These are phyloP conservation scores for Caenorhabditis angaria DNA, from an alignment of 2,888 invertebrate genomes.

Conservation along the genomic window DNA sequence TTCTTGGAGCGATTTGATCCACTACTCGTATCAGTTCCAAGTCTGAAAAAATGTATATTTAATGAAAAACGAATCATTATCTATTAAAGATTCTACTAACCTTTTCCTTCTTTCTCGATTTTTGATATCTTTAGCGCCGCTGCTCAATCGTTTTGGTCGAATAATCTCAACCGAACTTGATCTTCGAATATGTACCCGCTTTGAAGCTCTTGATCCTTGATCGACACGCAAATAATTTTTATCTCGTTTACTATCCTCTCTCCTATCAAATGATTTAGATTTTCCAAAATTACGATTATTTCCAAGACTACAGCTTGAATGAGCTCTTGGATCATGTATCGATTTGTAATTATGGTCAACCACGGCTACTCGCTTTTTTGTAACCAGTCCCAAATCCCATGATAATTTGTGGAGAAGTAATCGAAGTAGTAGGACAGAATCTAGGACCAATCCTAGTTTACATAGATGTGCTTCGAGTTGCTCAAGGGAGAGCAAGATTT, in stretches of 20 bases:
- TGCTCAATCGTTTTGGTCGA: conserved; percentile 68
- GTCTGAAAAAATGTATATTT: conserved; percentile 37
- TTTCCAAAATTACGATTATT: conserved; percentile 63
- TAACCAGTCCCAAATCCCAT: conserved; percentile 68
- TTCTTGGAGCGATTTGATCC: conserved; percentile 71
- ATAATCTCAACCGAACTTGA: conserved; percentile 71
- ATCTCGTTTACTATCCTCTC: conserved; percentile 58
- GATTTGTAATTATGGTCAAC: conserved; percentile 55
- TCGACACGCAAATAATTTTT: conserved; percentile 68
- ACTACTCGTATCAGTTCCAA: conserved; percentile 70
- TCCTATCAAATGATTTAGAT: conserved; percentile 66
- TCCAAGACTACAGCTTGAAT: conserved; percentile 65
- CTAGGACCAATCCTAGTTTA: conserved; percentile 69
- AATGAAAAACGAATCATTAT: no score
- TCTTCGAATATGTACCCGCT: conserved; percentile 67
- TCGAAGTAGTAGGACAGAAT: conserved; percentile 68
- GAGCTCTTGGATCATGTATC: conserved; percentile 58
- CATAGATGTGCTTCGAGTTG: conserved; percentile 68
- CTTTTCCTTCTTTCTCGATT: conserved; percentile 67
- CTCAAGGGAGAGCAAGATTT: conserved; percentile 59
- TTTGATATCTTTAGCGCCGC: conserved; percentile 69
- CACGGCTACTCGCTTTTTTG: conserved; percentile 53
- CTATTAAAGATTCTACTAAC: conserved; percentile 29
- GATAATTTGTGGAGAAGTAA: conserved; percentile 70
- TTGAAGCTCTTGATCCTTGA: conserved; percentile 64